phyloP scores from a whole-genome alignment of 2,888 invertebrate genomes.

The Allacma fusca region DNA sequence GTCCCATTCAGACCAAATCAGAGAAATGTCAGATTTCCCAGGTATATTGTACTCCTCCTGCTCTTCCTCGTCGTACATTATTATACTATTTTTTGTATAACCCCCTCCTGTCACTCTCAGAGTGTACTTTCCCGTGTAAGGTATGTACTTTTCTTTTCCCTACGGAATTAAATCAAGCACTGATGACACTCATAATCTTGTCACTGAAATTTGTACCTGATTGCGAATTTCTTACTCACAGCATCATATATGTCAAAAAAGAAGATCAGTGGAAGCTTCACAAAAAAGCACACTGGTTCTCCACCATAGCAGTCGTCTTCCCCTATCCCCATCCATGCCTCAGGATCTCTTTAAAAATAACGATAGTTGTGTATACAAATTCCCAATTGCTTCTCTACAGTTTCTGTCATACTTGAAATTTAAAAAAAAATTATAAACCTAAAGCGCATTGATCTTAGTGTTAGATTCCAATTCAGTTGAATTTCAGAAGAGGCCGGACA shows the following conservation, averaged over 20 bases:
- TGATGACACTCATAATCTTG: too few relatives aligned
- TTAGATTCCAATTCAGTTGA: slow-evolving; percentile 54
- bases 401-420: too few relatives aligned
- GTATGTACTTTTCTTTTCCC: slow-evolving; percentile 44
- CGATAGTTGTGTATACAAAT: too few relatives aligned
- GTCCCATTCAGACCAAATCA: slow-evolving; percentile 57
- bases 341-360: slow-evolving; percentile 23
- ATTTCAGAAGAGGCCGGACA: slow-evolving; percentile 47
- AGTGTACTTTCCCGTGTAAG: slow-evolving; percentile 51
- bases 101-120: slow-evolving; percentile 53
- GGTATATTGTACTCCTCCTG: slow-evolving; percentile 54
- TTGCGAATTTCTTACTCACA: slow-evolving; percentile 37
- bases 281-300: slow-evolving; percentile 51
- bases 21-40: slow-evolving; percentile 55
- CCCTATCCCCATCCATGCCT: slow-evolving; percentile 31
- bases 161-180: not conserved
- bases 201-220: not conserved
- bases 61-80: slow-evolving; percentile 46
- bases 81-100: slow-evolving; percentile 4
- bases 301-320: slow-evolving; percentile 44
- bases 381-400: too few relatives aligned
- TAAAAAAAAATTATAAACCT: too few relatives aligned
- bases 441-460: slow-evolving; percentile 50
- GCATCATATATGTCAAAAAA: slow-evolving; percentile 53
- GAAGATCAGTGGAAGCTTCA: slow-evolving; percentile 39